Percentiles rank a stretch among this genome's conserved stretches.
Conservation (phyloP, 2,888 invertebrate species). For the Sarcophaga caerulescens region DNA sequence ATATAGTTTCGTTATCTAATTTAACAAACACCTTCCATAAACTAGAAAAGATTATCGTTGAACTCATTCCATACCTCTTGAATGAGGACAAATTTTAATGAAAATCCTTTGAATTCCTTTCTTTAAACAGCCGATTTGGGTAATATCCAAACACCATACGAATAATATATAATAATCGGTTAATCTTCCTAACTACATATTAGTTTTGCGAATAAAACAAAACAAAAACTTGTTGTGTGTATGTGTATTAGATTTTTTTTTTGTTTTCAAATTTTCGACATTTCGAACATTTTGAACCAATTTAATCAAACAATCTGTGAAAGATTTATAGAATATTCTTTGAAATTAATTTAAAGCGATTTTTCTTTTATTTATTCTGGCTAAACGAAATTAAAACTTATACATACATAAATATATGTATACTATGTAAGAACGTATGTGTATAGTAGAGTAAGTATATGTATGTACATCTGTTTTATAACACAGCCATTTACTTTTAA, state of each 20-base stretch:
- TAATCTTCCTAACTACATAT: no score
- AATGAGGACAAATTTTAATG: no score
- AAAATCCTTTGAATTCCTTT: no score
- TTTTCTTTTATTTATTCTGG: conserved; percentile 3
- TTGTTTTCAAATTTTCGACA: conserved; percentile 29
- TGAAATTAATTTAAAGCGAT: conserved; percentile 37
- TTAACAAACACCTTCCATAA: no score
- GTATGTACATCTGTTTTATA: conserved; percentile 48
- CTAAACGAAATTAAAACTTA: conserved; percentile 33
- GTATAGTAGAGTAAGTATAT: neutral
- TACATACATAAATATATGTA: neutral
- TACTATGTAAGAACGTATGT: neutral
- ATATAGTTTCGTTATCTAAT: no score
- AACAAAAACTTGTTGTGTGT: neutral
- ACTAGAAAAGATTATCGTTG: no score
- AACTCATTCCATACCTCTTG: no score
- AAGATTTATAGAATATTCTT: conserved; percentile 60
- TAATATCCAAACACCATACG: no score
- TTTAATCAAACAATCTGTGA: conserved; percentile 63
- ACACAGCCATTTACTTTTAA: conserved; percentile 36
- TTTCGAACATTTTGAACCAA: conserved; percentile 44
- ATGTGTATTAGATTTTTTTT: neutral
- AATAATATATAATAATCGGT: no score
- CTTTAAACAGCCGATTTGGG: no score
- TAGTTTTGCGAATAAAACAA: no score